A percentile compares a stretch with the other conserved stretches of the same genome.
Evolutionary conservation across 1,140 invertebrate species (phyloP).

Genomic region (Drosophila sulfurigaster): DNA sequence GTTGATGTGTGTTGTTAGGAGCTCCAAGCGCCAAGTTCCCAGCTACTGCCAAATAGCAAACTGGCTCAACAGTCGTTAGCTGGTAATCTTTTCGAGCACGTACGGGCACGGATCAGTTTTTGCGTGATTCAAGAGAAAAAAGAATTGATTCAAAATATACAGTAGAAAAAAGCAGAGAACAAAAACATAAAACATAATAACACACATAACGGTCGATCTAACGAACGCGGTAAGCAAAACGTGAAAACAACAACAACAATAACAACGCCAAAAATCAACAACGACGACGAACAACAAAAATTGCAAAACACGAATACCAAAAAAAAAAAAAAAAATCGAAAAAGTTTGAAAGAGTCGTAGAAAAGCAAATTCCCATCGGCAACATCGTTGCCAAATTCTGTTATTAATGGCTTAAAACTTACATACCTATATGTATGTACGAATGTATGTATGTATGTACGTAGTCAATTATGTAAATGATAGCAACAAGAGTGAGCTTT

Average conservation of each 20-base stretch:
- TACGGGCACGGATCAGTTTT: conserved; percentile 64
- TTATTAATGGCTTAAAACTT: too few species aligned
- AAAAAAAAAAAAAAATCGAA: neutral
- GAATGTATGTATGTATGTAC: too few species aligned
- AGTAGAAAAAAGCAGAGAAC: conserved; percentile 11
- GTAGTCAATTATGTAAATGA: too few species aligned
- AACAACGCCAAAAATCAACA: neutral
- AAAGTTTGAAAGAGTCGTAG: too few species aligned
- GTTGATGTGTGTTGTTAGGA: conserved; percentile 19
- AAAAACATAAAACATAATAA: conserved; percentile 14
- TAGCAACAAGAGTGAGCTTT: too few species aligned
- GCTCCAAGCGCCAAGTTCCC: conserved; percentile 14
- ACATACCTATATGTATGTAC: too few species aligned
- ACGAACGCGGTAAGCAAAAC: conserved; percentile 4
- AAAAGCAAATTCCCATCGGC: too few species aligned
- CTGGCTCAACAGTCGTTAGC: conserved; percentile 63
- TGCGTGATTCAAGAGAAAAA: conserved; percentile 24
- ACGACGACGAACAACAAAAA: neutral
- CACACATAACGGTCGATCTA: conserved; percentile 9
- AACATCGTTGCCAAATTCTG: too few species aligned
- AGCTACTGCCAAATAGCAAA: conserved; percentile 35
- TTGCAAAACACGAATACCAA: neutral
- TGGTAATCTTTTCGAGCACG: conserved; percentile 71
- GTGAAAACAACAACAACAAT: neutral
- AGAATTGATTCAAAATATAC: conserved; percentile 21